Conservation (phyloP, 1,140 invertebrate species). For the Thaumetopoea pityocampa region DNA sequence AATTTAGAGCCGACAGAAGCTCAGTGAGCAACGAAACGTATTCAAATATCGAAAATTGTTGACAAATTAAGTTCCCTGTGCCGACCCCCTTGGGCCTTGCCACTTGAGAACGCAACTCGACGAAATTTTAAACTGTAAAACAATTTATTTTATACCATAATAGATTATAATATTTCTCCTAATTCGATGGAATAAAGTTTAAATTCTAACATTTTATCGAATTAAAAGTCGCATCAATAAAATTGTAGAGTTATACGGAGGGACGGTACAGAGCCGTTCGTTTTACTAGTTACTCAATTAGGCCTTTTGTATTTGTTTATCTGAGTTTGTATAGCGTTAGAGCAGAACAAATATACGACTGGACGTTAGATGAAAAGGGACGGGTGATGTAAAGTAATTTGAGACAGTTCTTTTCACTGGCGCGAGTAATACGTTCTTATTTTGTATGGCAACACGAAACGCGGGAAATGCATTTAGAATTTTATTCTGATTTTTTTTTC, state of each 20-base stretch:
- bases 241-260: conserved; percentile 49
- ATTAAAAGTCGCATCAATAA: conserved; percentile 21
- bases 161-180: conserved; percentile 6
- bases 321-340: conserved; percentile 67
- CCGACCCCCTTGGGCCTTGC: conserved; percentile 68
- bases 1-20: conserved; percentile 69
- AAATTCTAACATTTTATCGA: conserved; percentile 16
- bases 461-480: conserved; percentile 69
- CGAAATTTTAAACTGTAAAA: conserved; percentile 53
- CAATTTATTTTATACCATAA: conserved; percentile 16
- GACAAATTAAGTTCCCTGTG: conserved; percentile 73
- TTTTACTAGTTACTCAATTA: conserved; percentile 76
- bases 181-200: conserved; percentile 11
- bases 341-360: conserved; percentile 38
- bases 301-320: conserved; percentile 76
- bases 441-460: conserved; percentile 68
- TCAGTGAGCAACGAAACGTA: conserved; percentile 71
- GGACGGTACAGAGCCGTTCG: conserved; percentile 66
- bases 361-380: conserved; percentile 26
- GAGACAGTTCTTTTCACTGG: conserved; percentile 72
- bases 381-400: conserved; percentile 56
- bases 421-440: conserved; percentile 68
- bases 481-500: conserved; percentile 43
- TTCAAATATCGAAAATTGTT: conserved; percentile 76
- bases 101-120: conserved; percentile 64